Evolutionary conservation across 1,140 invertebrate species (phyloP), one percentile per base, ranked within the genome.

Genomic region (Elysia chlorotica): DNA sequence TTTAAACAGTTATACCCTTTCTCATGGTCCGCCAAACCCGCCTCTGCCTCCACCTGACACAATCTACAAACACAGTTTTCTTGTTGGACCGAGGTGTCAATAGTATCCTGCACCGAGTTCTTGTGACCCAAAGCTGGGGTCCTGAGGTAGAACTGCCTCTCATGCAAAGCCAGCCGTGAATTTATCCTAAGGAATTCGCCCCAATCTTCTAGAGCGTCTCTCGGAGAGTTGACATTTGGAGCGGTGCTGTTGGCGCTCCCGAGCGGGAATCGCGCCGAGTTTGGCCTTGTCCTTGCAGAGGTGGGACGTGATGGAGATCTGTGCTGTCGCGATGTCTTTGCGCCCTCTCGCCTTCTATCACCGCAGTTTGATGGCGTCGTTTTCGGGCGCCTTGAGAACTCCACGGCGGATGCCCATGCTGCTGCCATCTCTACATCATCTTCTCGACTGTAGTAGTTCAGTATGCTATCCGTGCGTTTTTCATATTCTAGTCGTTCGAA

Each of bases 401-500:
- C 17, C 17, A 21, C 2, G 14, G 48, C n/a, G 14, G 17, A 25
- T 23, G 65, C 31, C 28, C 48, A n/a, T 54, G 21, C n/a, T 53
- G 38, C 17, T 54, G 25, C 14, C n/a, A 14, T 35, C 25, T 4
- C 3, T 30, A n/a, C 53, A 17, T 56, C 31, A 35, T 59, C 31
- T 28, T 19, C 67, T 10, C 48, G 23, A 23, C 30, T 48, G 59
- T 70, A 70, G 54, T 70, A 70, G n/a, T 70, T 36, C 4, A 70
- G 54, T 31, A 70, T 70, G 23, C 59, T 48, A n/a, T 28, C 48
- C 19, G 48, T 48, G n/a, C 33, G 21, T 25, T 35, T 57, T 14
- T 70, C 67, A 35, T 70, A 70, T 17, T 70, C 67, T 36, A 33
- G 41, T 2, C 67, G 41, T 37, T 70, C 67, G 35, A 30, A 28